Base-by-base conservation (phyloP, 2,888 invertebrate genomes). In the Heliconius ethilla region DNA sequence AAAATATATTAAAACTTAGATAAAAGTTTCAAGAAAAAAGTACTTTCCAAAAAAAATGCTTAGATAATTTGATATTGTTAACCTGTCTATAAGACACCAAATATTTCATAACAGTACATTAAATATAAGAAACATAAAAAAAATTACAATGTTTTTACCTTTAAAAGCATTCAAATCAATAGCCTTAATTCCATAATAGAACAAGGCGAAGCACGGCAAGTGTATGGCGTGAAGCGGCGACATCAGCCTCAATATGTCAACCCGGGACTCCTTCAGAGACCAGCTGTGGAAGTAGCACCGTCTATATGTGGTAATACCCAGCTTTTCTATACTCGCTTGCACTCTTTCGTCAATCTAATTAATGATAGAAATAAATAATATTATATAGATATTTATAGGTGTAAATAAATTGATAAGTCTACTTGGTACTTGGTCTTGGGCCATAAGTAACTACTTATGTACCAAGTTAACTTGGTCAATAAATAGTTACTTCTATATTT, bases 141-240 rank as follows among this genome's bases (percentile, higher is more conserved):
- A 51, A 55, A 10, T 27, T 13, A 27, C 15, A 13, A 15, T 7
- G 0, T 27, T 62, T 13, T n/a, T 67, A 94, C 94, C 94, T 89
- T 91, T 92, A 84, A 95, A 95, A 25, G 94, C 92, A 79, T 93
- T 83, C 13, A 89, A 85, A 82, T 92, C 89, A 63, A 96, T 95
- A 13, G 93, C 94, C 80, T 95, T 95, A 25, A 93, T 85, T 6
- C 94, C 93, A 82, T 95, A 96, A 85, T 95, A 95, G 83, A 96
- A 95, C 62, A 96, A 85, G 0, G 95, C 95, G 79, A 95, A 92
- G 81, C 96, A 96, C 0, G 92, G 88, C 0, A 96, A 77, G 1
- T 88, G 86, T 18, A 94, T 86, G 3, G 89, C 88, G 65, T 92
- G 91, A 0, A 93, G 87, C 3, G 91, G 90, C 0, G 95, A 92